A percentile compares a stretch with the other conserved stretches of the same genome.
phyloP scores from a whole-genome alignment of 2,113 vertebrate species.

The Dicerorhinus sumatrensis region DNA sequence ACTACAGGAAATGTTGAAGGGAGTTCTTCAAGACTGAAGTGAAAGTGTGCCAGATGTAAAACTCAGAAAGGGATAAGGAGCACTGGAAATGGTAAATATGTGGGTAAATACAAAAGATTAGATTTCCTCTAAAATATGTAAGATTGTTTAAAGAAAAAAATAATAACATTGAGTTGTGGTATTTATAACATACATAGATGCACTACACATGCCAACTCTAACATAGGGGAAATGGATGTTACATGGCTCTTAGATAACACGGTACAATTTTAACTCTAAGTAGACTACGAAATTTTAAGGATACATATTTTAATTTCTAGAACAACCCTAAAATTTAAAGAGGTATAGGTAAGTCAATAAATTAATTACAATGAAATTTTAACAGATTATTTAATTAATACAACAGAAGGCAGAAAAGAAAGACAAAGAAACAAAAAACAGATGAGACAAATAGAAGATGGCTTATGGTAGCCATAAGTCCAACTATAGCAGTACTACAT shows the following conservation, averaged over 20 bases:
- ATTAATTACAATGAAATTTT: neutral
- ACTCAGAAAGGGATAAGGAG: neutral
- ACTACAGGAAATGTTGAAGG: neutral
- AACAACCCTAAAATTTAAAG: neutral
- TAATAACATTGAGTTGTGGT: neutral
- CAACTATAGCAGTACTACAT: neutral
- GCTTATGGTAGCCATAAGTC: neutral
- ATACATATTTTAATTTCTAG: neutral
- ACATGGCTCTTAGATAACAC: neutral
- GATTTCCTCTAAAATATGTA: neutral
- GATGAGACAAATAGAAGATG: neutral
- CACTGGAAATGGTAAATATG: neutral
- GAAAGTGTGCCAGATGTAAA: neutral
- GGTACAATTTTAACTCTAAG: neutral
- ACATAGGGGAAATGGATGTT: neutral
- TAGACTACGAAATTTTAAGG: neutral
- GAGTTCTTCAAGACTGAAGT: neutral
- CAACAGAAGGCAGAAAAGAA: neutral
- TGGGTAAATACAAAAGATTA: neutral
- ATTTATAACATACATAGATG: neutral
- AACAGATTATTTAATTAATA: neutral
- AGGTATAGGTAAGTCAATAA: neutral
- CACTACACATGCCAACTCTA: neutral
- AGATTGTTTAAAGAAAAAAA: neutral
- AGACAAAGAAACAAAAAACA: neutral